Percentiles rank a stretch among this genome's conserved stretches.
These are phyloP conservation scores for Peromyscus eremicus DNA, from an alignment of 2,797 vertebrate species.

Conservation along the genomic window DNA sequence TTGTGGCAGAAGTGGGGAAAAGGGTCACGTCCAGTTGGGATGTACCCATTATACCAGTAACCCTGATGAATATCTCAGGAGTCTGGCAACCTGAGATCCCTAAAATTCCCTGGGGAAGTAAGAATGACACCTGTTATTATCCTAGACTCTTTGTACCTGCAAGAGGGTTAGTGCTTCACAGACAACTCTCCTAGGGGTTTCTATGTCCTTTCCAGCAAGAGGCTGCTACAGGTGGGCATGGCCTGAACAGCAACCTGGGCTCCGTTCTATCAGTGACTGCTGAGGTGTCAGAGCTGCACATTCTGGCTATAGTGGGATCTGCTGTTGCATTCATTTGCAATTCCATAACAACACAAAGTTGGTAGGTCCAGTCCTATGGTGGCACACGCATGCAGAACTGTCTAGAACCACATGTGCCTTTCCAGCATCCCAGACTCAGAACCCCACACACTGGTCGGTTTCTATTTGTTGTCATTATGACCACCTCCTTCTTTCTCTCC, in stretches of 20 bases:
- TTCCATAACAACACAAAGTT: too few relatives aligned
- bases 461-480: not conserved
- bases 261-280: not conserved
- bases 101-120: not conserved
- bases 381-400: too few relatives aligned
- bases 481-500: not conserved
- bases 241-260: not conserved
- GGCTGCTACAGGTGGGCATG: not conserved
- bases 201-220: not conserved
- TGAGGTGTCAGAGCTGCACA: accelerated
- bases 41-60: not conserved
- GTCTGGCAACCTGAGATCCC: not conserved
- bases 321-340: not conserved
- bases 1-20: not conserved
- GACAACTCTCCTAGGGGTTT: not conserved
- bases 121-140: not conserved
- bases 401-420: not conserved
- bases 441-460: not conserved
- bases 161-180: not conserved
- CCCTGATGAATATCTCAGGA: not conserved
- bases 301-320: accelerated
- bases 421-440: not conserved
- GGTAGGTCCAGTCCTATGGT: accelerated
- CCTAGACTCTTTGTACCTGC: not conserved
- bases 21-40: not conserved